Conservation (phyloP, 2,113 vertebrate species). For the Antechinus flavipes region DNA sequence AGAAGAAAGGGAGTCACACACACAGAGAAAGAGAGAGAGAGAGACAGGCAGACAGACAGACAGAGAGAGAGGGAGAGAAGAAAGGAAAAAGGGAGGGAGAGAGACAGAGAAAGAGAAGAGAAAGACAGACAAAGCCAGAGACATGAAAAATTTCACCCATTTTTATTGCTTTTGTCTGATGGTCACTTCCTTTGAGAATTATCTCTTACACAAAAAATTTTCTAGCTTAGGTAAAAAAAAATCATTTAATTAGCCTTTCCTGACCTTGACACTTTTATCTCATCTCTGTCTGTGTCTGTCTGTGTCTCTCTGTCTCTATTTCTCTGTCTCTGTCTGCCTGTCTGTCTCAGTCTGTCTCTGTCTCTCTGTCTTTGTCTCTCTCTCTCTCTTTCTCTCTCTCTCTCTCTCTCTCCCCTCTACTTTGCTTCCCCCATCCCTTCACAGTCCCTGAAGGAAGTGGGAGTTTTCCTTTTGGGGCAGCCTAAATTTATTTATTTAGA, state of each 20-base stretch:
- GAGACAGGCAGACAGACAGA: too few species aligned
- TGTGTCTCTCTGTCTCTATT: too few species aligned
- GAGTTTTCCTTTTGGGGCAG: background rate
- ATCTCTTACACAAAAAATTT: background rate
- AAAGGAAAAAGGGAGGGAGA: background rate
- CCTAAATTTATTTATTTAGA: background rate
- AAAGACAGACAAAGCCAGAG: background rate
- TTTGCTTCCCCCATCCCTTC: background rate
- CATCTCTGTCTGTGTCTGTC: background rate
- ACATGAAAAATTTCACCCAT: background rate
- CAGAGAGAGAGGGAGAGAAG: too few species aligned
- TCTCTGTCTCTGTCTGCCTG: background rate
- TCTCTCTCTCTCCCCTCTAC: too few species aligned
- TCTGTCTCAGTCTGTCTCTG: background rate
- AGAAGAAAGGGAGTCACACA: too few species aligned
- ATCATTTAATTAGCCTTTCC: background rate
- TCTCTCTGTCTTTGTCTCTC: background rate
- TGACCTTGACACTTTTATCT: background rate
- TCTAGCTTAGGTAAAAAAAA: background rate
- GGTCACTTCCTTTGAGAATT: background rate
- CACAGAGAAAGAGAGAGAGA: too few species aligned
- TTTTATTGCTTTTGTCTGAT: background rate
- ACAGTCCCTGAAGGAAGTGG: background rate
- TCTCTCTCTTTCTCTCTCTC: background rate
- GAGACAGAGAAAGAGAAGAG: background rate